phyloP scores from a whole-genome alignment of 2,888 invertebrate species.

The Eutolmus rufibarbis region DNA sequence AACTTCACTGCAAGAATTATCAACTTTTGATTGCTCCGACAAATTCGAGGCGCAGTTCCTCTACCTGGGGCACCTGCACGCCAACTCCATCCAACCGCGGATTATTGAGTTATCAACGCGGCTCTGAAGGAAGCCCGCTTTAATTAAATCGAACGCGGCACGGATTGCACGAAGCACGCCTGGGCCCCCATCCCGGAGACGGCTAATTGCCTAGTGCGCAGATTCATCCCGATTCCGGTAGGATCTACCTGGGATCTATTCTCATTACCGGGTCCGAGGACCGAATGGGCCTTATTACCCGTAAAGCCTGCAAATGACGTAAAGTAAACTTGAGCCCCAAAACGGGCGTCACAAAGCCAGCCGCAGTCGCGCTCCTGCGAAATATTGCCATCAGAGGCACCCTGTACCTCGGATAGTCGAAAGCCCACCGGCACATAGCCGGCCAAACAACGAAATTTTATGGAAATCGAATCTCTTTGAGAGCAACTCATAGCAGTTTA shows the following conservation, averaged over 20 bases:
- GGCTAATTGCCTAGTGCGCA: background rate
- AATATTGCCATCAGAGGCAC: background rate
- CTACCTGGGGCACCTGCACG: background rate
- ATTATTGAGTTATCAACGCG: slow-evolving; percentile 29
- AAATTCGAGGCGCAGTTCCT: slow-evolving; percentile 4
- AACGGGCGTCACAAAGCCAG: background rate
- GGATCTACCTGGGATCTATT: background rate
- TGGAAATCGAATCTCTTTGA: slow-evolving; percentile 10
- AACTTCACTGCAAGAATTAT: slow-evolving; percentile 18
- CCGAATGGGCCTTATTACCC: background rate
- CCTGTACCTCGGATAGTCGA: background rate
- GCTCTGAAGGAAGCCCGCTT: background rate
- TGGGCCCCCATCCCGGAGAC: background rate
- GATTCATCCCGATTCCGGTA: background rate
- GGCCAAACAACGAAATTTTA: slow-evolving; percentile 14
- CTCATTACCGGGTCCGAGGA: background rate
- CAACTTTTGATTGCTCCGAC: slow-evolving; percentile 28
- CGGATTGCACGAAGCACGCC: background rate
- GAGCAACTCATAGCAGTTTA: slow-evolving; percentile 23
- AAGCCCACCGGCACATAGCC: background rate
- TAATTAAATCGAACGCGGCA: slow-evolving; percentile 9
- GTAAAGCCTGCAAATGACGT: background rate
- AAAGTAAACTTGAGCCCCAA: slow-evolving; percentile 8
- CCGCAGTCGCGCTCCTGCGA: background rate
- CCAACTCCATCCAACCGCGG: background rate